Base-by-base conservation (phyloP, 2,797 vertebrate genomes). In the Rhyacichthys aspro region DNA sequence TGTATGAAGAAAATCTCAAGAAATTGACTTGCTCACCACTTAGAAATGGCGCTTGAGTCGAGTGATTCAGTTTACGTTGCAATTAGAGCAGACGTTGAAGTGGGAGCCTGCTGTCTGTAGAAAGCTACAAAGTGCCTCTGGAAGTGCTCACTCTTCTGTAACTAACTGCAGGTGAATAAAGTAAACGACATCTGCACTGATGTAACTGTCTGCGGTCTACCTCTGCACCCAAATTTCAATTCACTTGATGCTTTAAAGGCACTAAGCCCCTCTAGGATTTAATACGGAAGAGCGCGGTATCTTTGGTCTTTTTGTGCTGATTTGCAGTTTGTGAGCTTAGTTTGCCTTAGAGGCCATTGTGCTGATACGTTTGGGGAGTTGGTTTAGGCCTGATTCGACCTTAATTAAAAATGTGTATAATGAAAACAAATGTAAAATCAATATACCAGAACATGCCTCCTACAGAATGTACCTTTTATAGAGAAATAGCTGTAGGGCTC, bases 111-210 rank as follows among this genome's bases (percentile, higher is more conserved):
- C 52, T 67, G 56, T 71, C 71, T 71, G 63, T 68, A 67, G 47
- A 75, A 72, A 55, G 63, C 74, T 65, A 49, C 56, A 68, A 73
- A 84, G 74, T 83, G 73, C 69, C 52, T 55, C 63, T 76, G 64
- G 37, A 84, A 82, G 76, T 70, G 67, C 59, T 74, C 67, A 43
- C 54, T 76, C 77, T 80, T 42, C 61, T 9, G 48, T 73, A 79
- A 84, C 74, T 78, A 81, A 83, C 76, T 79, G 69, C 71, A 73
- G 76, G 71, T 69, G 74, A 83, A 79, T 67, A 64, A 82, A 76
- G 57, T 74, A 60, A 75, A 72, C 38, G 7, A 37, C 62, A 7
- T 50, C 58, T 59, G 78, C 36, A 44, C 53, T 76, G 45, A 72
- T 77, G 59, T 50, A 74, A 72, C 60, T 54, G 47, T 67, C 59